Conservation (phyloP, 2,888 invertebrate species). For the Xanthorhoe designata region DNA sequence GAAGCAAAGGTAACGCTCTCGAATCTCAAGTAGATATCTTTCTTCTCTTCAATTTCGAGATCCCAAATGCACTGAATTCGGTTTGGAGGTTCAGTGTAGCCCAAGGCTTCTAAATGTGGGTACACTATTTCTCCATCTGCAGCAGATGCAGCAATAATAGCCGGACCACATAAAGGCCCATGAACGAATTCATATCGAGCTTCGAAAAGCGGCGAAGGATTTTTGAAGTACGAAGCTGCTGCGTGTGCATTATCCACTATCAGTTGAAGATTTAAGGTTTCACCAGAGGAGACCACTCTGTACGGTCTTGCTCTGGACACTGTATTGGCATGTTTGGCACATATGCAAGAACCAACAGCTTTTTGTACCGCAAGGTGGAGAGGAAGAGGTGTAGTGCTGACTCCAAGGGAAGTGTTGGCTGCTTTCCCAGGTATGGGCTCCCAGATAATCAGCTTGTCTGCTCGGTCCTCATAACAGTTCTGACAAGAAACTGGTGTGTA, state of each 20-base stretch:
- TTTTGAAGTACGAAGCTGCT: conserved; percentile 95
- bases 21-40: conserved; percentile 94
- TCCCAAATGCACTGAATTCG: conserved; percentile 93
- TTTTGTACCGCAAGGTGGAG: conserved; percentile 88
- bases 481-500: conserved; percentile 92
- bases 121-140: conserved; percentile 95
- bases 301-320: conserved; percentile 86
- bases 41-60: conserved; percentile 91
- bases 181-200: conserved; percentile 96
- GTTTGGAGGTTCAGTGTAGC: conserved; percentile 88
- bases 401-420: conserved; percentile 61
- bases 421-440: conserved; percentile 85
- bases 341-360: conserved; percentile 90
- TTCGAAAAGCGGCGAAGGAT: conserved; percentile 92
- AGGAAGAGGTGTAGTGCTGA: conserved; percentile 81
- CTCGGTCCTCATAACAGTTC: conserved; percentile 94
- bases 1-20: conserved; percentile 95
- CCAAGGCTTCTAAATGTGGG: conserved; percentile 92
- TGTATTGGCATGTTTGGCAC: conserved; percentile 87
- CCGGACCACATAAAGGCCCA: conserved; percentile 94
- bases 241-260: conserved; percentile 94
- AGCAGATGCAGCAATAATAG: conserved; percentile 89
- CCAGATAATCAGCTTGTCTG: conserved; percentile 93
- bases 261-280: conserved; percentile 92
- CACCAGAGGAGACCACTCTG: conserved; percentile 91